Base-by-base conservation (phyloP, 2,113 vertebrate species). In the Lota lota region DNA sequence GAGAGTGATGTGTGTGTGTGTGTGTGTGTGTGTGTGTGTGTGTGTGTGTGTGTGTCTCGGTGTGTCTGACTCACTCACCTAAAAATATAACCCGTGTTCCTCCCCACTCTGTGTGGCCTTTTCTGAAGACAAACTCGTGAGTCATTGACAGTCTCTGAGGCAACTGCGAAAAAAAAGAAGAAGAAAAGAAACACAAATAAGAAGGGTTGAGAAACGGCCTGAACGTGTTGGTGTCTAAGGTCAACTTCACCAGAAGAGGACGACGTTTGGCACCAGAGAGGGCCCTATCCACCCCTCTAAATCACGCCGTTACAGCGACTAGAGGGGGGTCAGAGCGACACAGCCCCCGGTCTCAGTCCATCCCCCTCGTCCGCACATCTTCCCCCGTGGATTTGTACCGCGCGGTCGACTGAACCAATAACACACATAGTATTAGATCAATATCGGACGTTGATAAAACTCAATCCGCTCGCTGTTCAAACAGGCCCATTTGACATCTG, bases 41-140 rank as follows among this genome's bases (percentile, higher is more conserved):
- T 47, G 40, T 47, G 40, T 47, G 40, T 47, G 40, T 47, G 36
- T 11, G 20, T 64, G 5, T 12, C 22, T 68, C 69, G 50, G 63
- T 73, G 50, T 68, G 59, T 61, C 67, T 84, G 80, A 83, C 57
- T 90, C 87, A 84, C 75, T 69, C 58, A 58, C 76, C 71, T 85
- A 80, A 85, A 88, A 84, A 86, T 87, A 83, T 70, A 83, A 61
- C 18, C 63, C 47, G 21, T 77, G 21, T 73, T 79, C 66, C 61
- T 78, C 65, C 53, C 61, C 15, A 63, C 72, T 75, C 61, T 53
- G 60, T 56, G 28, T 62, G n/a, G 40, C 65, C 22, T 60, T 66
- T 66, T 71, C 61, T 74, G 11, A 22, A 51, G 5, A 63, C 77
- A 76, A 76, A 79, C 81, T 83, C 18, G 69, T 90, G 87, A 89